A percentile compares a stretch with the other conserved stretches of the same genome.
These are phyloP conservation scores for Ennomos quercinarius DNA, from an alignment of 2,888 invertebrate species.

Conservation along the genomic window DNA sequence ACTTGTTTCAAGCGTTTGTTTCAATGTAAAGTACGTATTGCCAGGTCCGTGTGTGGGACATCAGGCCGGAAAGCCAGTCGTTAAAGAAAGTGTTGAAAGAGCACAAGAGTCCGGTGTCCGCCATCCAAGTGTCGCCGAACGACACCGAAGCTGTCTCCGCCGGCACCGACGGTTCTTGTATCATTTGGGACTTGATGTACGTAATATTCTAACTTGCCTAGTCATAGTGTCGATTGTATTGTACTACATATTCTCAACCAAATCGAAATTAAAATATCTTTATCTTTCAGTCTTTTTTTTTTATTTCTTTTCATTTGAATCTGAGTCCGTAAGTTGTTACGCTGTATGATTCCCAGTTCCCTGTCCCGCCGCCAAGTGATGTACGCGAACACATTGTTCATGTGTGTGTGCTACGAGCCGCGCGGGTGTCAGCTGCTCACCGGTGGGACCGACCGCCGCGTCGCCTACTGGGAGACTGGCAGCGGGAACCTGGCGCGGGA, in stretches of 20 bases:
- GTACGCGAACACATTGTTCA: slow-evolving; percentile 94
- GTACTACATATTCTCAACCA: too few species aligned
- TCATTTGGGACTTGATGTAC: slow-evolving; percentile 95
- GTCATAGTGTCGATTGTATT: too few species aligned
- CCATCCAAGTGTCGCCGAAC: slow-evolving; percentile 91
- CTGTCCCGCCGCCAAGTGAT: slow-evolving; percentile 91
- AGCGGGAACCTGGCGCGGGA: slow-evolving; percentile 94
- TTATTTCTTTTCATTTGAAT: too few species aligned
- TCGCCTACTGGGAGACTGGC: slow-evolving; percentile 95
- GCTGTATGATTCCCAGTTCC: slow-evolving; percentile 77
- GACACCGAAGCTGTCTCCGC: slow-evolving; percentile 95
- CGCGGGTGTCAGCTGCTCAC: slow-evolving; percentile 92
- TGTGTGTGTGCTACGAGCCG: slow-evolving; percentile 90
- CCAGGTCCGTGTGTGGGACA: slow-evolving; percentile 91
- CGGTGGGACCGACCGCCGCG: slow-evolving; percentile 93
- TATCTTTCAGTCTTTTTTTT: too few species aligned
- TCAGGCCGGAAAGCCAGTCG: slow-evolving; percentile 88
- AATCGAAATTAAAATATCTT: too few species aligned
- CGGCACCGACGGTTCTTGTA: slow-evolving; percentile 96
- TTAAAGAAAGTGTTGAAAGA: slow-evolving; percentile 93
- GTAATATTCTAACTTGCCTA: too few species aligned
- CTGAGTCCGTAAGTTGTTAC: background rate
- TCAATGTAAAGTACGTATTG: background rate
- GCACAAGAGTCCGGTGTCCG: slow-evolving; percentile 95
- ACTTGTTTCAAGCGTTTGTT: too few species aligned